Evolutionary conservation across 2,888 invertebrate genomes (phyloP).

Genomic region (Drosophila vallismaia): DNA sequence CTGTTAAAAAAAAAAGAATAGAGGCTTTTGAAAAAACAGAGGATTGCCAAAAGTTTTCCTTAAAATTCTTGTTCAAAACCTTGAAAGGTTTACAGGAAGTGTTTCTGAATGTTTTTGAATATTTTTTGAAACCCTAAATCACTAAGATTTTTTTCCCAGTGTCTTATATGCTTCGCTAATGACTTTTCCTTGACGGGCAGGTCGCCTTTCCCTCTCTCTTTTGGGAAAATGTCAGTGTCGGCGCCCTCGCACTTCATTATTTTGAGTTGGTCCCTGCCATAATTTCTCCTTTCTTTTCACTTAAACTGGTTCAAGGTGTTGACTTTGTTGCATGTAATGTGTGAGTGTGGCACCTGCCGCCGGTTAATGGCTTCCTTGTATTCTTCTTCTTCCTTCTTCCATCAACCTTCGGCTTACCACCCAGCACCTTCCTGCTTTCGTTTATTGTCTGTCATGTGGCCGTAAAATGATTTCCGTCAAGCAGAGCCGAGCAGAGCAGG

Average conservation of each 20-base stretch:
- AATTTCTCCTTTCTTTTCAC: conserved; percentile 48
- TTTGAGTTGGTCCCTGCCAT: conserved; percentile 61
- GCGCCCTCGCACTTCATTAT: conserved; percentile 70
- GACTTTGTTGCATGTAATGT: conserved; percentile 56
- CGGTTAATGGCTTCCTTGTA: conserved; percentile 45
- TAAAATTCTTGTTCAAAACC: background rate
- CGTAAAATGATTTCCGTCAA: conserved; percentile 75
- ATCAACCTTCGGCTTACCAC: conserved; percentile 53
- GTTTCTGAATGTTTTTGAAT: background rate
- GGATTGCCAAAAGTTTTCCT: background rate
- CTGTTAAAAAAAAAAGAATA: conserved; percentile 5
- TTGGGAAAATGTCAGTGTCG: conserved; percentile 40
- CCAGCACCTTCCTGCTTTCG: conserved; percentile 28
- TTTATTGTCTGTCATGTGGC: conserved; percentile 72
- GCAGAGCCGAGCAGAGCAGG: conserved; percentile 23
- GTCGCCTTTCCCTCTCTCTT: conserved; percentile 13
- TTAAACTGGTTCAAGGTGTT: conserved; percentile 76
- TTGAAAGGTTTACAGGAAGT: background rate
- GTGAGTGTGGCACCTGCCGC: conserved; percentile 40
- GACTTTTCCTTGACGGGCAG: conserved; percentile 63
- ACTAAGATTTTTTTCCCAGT: conserved; percentile 36
- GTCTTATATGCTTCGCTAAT: conserved; percentile 67
- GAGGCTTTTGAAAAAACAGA: background rate
- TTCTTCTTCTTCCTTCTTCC: conserved; percentile 52
- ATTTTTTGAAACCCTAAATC: background rate